Percentiles rank a stretch among this genome's conserved stretches.
Evolutionary conservation across 2,113 vertebrate genomes (phyloP).

Genomic region (Urocynchramus pylzowi): DNA sequence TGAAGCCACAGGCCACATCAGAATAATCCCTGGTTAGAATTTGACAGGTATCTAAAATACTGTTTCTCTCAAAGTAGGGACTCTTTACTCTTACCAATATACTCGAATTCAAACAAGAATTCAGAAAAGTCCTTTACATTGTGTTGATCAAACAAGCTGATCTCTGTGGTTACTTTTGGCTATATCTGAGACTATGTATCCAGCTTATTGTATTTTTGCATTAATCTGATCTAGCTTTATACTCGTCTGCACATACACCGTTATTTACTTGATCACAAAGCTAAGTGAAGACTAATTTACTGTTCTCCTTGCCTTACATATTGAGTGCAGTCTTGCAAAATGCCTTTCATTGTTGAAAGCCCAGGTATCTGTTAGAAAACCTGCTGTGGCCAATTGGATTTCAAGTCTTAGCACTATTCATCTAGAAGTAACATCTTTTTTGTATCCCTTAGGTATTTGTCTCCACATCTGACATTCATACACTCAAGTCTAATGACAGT

Average conservation of each 20-base stretch:
- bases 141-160: neutral
- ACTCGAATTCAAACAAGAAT: neutral
- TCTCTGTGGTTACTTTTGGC: neutral
- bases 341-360: neutral
- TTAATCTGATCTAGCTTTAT: neutral
- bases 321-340: neutral
- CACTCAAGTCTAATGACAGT: neutral
- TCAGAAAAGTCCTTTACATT: neutral
- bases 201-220: neutral
- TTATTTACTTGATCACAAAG: neutral
- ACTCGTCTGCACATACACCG: neutral
- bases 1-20: neutral
- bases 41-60: neutral
- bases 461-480: neutral
- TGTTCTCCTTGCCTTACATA: neutral
- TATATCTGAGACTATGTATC: neutral
- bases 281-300: neutral
- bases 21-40: neutral
- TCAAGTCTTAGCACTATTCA: neutral
- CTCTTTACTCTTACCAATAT: neutral
- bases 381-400: neutral
- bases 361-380: neutral
- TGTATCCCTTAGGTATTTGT: neutral
- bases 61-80: neutral
- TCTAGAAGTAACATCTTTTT: neutral